Conservation (phyloP, 2,113 vertebrate genomes). For the Platichthys flesus region DNA sequence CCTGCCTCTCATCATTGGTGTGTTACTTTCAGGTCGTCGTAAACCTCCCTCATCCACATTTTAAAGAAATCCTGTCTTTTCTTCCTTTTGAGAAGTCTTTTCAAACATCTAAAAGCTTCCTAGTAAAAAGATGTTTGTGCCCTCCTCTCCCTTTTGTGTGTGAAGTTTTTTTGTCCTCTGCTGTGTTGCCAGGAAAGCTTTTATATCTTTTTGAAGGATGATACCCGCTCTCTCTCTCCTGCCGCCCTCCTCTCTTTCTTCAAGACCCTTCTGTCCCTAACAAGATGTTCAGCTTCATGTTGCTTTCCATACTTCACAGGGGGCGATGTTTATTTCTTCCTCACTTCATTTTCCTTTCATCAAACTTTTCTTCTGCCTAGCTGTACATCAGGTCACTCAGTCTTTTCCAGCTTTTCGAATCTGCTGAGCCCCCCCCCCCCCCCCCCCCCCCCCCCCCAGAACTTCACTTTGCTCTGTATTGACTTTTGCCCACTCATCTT, state of each 20-base stretch:
- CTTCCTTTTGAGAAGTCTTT: background rate
- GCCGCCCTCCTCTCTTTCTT: background rate
- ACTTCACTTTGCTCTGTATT: background rate
- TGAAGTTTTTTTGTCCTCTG: background rate
- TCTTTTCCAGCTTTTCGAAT: background rate
- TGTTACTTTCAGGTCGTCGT: background rate
- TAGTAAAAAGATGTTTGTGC: background rate
- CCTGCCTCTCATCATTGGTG: background rate
- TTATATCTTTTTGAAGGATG: background rate
- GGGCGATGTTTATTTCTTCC: background rate
- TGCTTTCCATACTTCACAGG: background rate
- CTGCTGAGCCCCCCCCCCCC: background rate
- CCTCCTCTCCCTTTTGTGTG: background rate
- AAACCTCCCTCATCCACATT: background rate
- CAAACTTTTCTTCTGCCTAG: background rate
- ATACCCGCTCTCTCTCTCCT: background rate
- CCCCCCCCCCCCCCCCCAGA: background rate
- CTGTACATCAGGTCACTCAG: background rate
- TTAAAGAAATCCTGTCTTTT: background rate
- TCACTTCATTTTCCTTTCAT: background rate
- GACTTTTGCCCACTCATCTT: background rate
- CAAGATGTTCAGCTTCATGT: background rate
- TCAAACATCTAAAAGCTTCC: background rate
- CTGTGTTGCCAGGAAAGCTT: background rate
- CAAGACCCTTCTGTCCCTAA: background rate